Percentiles rank a stretch among this genome's conserved stretches.
These are phyloP conservation scores for Ichneumon xanthorius DNA, from an alignment of 2,888 invertebrate genomes.

Conservation along the genomic window DNA sequence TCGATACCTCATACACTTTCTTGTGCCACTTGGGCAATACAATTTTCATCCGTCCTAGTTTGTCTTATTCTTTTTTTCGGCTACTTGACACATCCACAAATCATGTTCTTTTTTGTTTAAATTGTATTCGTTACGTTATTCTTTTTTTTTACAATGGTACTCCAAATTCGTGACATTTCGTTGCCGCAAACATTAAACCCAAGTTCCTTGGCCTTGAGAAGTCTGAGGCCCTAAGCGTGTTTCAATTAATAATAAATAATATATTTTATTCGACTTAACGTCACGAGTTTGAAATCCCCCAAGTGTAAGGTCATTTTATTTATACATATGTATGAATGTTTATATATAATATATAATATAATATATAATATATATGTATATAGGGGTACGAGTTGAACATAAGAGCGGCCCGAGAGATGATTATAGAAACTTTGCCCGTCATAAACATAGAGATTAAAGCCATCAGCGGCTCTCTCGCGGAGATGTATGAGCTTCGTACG, in stretches of 20 bases:
- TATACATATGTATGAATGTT: background rate
- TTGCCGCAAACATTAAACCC: background rate
- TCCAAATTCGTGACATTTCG: background rate
- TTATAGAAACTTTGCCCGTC: slow-evolving; percentile 41
- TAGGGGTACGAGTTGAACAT: background rate
- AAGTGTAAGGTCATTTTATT: background rate
- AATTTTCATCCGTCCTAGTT: too few relatives aligned
- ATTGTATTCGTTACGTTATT: background rate
- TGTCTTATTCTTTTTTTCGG: background rate
- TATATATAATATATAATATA: background rate
- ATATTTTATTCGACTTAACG: background rate
- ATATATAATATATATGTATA: background rate
- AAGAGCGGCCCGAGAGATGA: slow-evolving; percentile 39
- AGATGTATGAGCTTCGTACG: slow-evolving; percentile 11
- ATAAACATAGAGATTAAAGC: slow-evolving; percentile 59
- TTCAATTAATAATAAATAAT: background rate
- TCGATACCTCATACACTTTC: too few relatives aligned
- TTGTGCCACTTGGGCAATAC: too few relatives aligned
- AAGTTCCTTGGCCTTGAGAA: background rate
- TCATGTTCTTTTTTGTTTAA: too few relatives aligned
- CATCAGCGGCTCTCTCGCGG: slow-evolving; percentile 50
- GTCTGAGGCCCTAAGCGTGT: background rate
- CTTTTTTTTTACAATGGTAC: background rate
- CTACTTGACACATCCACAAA: too few relatives aligned
- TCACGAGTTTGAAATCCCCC: background rate